These are phyloP conservation scores for Dendronephthya gigantea DNA, from an alignment of 64 coral and sea anemone genomes.

Conservation along the genomic window DNA sequence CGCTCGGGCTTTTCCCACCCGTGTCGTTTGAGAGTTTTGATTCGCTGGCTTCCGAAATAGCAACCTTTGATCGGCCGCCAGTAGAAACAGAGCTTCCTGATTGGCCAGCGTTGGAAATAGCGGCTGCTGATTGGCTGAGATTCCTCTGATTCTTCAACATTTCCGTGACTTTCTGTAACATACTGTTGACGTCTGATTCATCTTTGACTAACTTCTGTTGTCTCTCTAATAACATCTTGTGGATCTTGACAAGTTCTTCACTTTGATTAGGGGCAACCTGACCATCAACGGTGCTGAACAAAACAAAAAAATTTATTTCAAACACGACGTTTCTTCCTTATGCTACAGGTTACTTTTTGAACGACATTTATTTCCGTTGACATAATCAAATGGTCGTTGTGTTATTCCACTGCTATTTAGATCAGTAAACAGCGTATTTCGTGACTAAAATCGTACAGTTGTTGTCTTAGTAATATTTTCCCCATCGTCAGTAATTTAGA, in stretches of 20 bases:
- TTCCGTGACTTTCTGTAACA: constrained; percentile 1
- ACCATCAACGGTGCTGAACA: not conserved
- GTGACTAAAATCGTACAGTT: too few species aligned
- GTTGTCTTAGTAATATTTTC: not conserved
- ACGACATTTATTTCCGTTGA: not conserved
- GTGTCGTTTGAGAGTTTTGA: not conserved
- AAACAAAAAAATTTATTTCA: too few species aligned
- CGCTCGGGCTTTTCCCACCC: not conserved
- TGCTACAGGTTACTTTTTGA: too few species aligned
- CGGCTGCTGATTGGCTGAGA: not conserved
- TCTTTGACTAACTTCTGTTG: not conserved
- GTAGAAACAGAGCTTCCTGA: too few species aligned
- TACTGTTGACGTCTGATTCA: not conserved
- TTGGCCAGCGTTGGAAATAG: too few species aligned
- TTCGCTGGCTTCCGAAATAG: not conserved
- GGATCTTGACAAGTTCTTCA: not conserved
- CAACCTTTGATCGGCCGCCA: not conserved
- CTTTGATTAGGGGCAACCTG: not conserved
- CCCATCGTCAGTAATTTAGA: not conserved
- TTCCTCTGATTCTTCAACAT: not conserved
- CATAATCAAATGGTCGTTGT: too few species aligned
- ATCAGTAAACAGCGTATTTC: too few species aligned
- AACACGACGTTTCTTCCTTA: too few species aligned
- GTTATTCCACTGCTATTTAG: too few species aligned
- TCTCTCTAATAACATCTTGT: not conserved